These are phyloP conservation scores for Pogonocherus hispidulus DNA, from an alignment of 2,888 invertebrate genomes.

Conservation along the genomic window DNA sequence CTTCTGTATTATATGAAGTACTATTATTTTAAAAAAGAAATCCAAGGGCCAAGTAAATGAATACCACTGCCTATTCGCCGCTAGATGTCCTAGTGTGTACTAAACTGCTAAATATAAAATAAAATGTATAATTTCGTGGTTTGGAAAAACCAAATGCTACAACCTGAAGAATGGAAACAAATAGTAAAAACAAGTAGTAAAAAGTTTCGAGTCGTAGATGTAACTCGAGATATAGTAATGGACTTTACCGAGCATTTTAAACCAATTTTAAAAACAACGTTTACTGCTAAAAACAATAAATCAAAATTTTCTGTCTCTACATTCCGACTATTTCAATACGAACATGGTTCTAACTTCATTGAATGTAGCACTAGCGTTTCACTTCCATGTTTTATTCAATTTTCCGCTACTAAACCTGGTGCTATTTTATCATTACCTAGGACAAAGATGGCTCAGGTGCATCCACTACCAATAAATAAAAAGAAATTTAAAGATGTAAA, in stretches of 20 bases:
- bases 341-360: constrained; percentile 17
- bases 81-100: too few relatives aligned
- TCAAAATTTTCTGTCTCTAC: constrained; percentile 13
- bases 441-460: constrained; percentile 33
- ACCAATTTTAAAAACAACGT: constrained; percentile 34
- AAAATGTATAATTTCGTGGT: too few relatives aligned
- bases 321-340: constrained; percentile 16
- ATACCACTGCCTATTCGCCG: too few relatives aligned
- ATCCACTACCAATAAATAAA: constrained; percentile 17
- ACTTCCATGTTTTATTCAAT: constrained; percentile 14
- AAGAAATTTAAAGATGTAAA: constrained; percentile 24
- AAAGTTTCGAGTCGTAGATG: constrained; percentile 37
- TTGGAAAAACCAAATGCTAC: too few relatives aligned
- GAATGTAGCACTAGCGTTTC: constrained; percentile 22
- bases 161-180: constrained; percentile 32
- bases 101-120: too few relatives aligned
- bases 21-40: too few relatives aligned
- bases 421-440: constrained; percentile 23
- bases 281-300: constrained; percentile 32
- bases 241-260: constrained; percentile 39
- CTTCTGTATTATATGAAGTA: too few relatives aligned
- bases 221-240: constrained; percentile 37
- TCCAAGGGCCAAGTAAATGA: too few relatives aligned
- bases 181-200: constrained; percentile 37
- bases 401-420: constrained; percentile 26